Evolutionary conservation across 2,888 invertebrate species (phyloP), one percentile per base, ranked within the genome.

Genomic region (Dascillus cervinus): DNA sequence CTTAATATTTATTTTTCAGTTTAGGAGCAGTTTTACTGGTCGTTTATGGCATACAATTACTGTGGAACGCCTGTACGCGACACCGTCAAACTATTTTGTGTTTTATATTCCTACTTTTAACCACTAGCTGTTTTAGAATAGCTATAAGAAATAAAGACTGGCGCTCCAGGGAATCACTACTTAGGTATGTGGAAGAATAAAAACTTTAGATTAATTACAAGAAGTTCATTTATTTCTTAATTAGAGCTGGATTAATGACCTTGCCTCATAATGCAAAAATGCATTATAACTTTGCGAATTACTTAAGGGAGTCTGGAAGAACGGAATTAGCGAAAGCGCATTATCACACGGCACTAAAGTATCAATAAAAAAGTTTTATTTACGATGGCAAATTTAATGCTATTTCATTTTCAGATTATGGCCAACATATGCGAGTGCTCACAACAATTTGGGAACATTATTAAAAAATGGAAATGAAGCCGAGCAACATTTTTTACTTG

Each of bases 231-330:
- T n/a, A n/a, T n/a, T n/a, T 12, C 9, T 10, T 14, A 15, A 72
- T 19, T 71, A 89, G 89, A 58, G 79, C 89, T 28, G 90, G 89
- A 26, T 66, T 90, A 32, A 70, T 76, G 44, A 79, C 81, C 8
- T 63, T 87, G 29, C 89, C 89, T 1, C 80, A 84, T 65, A 91
- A 90, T 60, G 88, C 89, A 32, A 90, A 90, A 67, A 79, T 87
- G 66, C 88, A 89, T 67, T 90, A 88, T 70, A 90, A 90, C 69
- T 87, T 82, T 56, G 90, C 82, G 24, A 90, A 90, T 70, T 82
- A 82, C 61, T 71, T 86, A 47, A 77, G 84, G 59, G 88, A 89
- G 60, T 72, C 76, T 23, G 80, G 81, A 21, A 73, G 80, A 50
- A 75, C 75, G 35, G 79, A 80, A 46, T 70, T 73, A 41, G 88